Conservation (phyloP, 2,888 invertebrate species). For the Aphrophora alni region DNA sequence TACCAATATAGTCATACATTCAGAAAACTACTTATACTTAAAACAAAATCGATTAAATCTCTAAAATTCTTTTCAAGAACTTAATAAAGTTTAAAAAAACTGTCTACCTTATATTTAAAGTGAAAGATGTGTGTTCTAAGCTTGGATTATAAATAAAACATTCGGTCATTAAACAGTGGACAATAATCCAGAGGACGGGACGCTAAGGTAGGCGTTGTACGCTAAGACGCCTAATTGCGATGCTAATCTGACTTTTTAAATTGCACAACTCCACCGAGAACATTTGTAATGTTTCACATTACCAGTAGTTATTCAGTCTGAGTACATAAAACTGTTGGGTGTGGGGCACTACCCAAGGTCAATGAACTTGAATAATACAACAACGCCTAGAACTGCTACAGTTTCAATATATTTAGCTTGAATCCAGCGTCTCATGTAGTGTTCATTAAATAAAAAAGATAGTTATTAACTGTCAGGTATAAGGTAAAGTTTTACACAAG, state of each 20-base stretch:
- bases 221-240: neutral
- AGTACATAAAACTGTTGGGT: constrained; percentile 6
- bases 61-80: too few species aligned
- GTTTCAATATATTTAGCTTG: neutral
- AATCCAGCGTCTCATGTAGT: too few species aligned
- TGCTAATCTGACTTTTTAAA: constrained; percentile 2
- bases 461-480: too few species aligned
- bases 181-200: neutral
- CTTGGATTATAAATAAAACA: neutral
- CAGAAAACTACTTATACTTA: too few species aligned
- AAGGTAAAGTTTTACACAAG: too few species aligned
- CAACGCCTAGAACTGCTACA: neutral
- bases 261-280: neutral
- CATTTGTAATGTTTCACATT: neutral
- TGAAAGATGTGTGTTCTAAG: too few species aligned
- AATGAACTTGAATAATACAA: neutral
- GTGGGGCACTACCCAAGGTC: constrained; percentile 1
- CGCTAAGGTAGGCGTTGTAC: neutral
- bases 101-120: too few species aligned
- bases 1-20: too few species aligned
- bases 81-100: too few species aligned
- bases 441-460: too few species aligned
- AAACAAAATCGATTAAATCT: too few species aligned
- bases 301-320: neutral
- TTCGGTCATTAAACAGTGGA: neutral